Percentiles rank a stretch among this genome's conserved stretches.
phyloP scores from a whole-genome alignment of 2,113 vertebrate genomes.

The Agelaius phoeniceus region DNA sequence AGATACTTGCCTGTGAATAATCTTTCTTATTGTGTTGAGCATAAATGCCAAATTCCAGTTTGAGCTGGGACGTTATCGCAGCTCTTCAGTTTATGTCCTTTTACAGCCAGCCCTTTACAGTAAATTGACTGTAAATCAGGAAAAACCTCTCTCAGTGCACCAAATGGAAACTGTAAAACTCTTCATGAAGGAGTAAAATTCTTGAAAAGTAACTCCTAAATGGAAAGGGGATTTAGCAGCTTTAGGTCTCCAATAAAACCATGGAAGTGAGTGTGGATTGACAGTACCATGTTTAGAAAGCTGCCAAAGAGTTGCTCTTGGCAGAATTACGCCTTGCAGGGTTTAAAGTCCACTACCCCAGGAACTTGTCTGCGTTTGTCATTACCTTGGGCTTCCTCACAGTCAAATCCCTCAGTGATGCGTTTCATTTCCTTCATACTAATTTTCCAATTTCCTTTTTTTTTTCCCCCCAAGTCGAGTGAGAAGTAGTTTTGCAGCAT shows the following conservation, averaged over 20 bases:
- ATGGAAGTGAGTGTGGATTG: not conserved
- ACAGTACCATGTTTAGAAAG: not conserved
- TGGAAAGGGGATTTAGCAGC: slow-evolving; percentile 3
- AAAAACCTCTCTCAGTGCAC: not conserved
- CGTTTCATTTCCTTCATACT: not conserved
- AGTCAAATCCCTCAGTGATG: not conserved
- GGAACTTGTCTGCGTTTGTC: slow-evolving; percentile 10
- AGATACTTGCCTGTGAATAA: not conserved
- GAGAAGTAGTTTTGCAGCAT: slow-evolving; percentile 3
- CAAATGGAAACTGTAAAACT: slow-evolving; percentile 33
- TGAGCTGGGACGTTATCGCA: slow-evolving; percentile 5
- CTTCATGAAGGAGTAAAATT: slow-evolving; percentile 1
- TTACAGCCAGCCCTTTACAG: slow-evolving; percentile 23
- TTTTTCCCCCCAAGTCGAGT: not conserved
- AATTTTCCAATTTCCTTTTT: slow-evolving; percentile 17
- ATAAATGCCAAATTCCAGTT: slow-evolving; percentile 8
- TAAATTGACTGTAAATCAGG: slow-evolving; percentile 55
- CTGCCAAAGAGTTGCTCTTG: not conserved
- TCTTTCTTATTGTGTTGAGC: not conserved
- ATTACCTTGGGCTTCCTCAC: not conserved
- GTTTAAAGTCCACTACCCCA: not conserved
- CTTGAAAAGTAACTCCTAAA: slow-evolving; percentile 20
- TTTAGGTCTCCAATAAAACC: not conserved
- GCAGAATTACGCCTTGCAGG: not conserved
- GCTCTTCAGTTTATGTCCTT: slow-evolving; percentile 42